Percentiles rank a stretch among this genome's conserved stretches.
These are phyloP conservation scores for Myanophis thanlyinensis DNA, from an alignment of 2,113 vertebrate genomes.

Conservation along the genomic window DNA sequence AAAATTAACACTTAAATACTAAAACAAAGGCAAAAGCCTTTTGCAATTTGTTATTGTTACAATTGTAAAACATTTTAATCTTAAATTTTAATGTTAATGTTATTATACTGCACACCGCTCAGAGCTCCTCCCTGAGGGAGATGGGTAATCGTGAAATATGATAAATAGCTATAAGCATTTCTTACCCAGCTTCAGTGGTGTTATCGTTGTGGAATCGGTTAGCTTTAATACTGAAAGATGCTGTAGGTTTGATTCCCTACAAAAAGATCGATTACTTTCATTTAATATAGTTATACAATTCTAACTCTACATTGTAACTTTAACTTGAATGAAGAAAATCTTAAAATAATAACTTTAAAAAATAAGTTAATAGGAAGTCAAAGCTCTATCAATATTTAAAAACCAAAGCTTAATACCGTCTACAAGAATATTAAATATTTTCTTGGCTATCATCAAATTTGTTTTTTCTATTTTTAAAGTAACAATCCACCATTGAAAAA, in stretches of 20 bases:
- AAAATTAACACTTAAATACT: background rate
- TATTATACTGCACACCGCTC: background rate
- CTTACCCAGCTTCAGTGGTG: conserved; percentile 78
- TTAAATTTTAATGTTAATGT: background rate
- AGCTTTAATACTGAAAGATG: conserved; percentile 90
- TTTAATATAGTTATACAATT: background rate
- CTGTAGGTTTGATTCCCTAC: conserved; percentile 92
- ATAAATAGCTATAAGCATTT: background rate
- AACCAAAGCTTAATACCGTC: background rate
- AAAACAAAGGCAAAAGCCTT: background rate
- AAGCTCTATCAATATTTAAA: background rate
- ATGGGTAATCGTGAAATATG: background rate
- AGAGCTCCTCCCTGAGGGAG: background rate
- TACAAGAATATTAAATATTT: background rate
- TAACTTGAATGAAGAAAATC: background rate
- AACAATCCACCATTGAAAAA: background rate
- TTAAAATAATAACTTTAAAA: background rate
- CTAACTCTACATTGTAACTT: background rate
- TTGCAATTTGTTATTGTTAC: background rate
- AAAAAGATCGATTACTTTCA: conserved; percentile 28
- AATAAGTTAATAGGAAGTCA: background rate
- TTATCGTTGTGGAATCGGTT: conserved; percentile 76
- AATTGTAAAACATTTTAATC: background rate
- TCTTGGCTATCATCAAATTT: background rate
- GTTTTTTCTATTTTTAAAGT: background rate